phyloP scores from a whole-genome alignment of 2,888 invertebrate genomes.

The Ectropis crepuscularia region DNA sequence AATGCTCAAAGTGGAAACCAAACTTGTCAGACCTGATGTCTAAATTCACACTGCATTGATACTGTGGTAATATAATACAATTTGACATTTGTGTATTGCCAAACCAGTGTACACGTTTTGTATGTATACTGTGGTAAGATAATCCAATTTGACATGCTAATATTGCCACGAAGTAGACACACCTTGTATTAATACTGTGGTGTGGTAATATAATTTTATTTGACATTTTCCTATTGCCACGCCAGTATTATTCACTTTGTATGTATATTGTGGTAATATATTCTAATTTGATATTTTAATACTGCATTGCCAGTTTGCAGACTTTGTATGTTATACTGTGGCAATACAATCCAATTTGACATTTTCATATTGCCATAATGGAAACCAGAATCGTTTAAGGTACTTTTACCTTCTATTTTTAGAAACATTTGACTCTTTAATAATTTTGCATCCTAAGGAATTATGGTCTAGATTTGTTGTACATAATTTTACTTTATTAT shows the following conservation, averaged over 20 bases:
- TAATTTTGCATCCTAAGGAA: constrained; percentile 35
- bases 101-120: too few species aligned
- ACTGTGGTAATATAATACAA: constrained; percentile 3
- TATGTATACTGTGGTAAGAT: too few species aligned
- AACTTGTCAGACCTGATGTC: constrained; percentile 64
- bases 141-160: not conserved
- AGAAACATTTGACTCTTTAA: constrained; percentile 33
- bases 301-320: too few species aligned
- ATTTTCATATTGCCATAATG: constrained; percentile 4
- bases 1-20: constrained; percentile 73
- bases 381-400: constrained; percentile 19
- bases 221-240: not conserved
- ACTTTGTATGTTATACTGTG: too few species aligned
- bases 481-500: constrained; percentile 26
- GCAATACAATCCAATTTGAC: not conserved
- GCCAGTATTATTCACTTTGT: not conserved
- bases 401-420: constrained; percentile 25
- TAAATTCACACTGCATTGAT: constrained; percentile 9
- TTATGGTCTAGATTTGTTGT: constrained; percentile 35
- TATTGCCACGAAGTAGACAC: not conserved
- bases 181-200: too few species aligned
- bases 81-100: not conserved
- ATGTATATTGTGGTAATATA: too few species aligned
- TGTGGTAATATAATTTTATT: too few species aligned
- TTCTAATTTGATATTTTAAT: too few species aligned